Evolutionary conservation across 2,888 invertebrate species (phyloP), one percentile per base, ranked within the genome.

Genomic region (Pterostichus madidus): DNA sequence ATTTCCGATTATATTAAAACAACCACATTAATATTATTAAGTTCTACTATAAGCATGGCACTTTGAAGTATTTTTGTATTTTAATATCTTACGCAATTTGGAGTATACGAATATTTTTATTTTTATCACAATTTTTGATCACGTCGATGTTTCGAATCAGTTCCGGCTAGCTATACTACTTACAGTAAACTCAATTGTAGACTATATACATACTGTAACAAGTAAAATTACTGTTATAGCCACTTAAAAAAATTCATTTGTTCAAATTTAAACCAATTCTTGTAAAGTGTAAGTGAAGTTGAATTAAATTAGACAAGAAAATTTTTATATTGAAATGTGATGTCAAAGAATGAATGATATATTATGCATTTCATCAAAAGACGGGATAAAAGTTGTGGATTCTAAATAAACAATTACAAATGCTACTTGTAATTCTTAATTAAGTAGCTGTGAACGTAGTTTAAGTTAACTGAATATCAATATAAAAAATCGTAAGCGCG

Each of bases 101-200:
- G 64, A 64, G 64, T 64, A 35, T 64, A 64, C 64, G 64, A 64
- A 64, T 64, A 64, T 64, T 59, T 53, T 39, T 39, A 56, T 56
- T 56, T 68, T 71, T 71, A 71, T 71, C 68, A 71, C 68, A 71
- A 49, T 71, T 71, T 71, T 71, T 71, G 68, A 71, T 71, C 68
- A 71, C 68, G 44, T 15, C 7, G 64, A 64, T 64, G 35, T 71
- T 71, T 71, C 68, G 44, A 71, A 71, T 71, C 44, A 64, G 64
- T 64, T 64, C 64, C 64, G 64, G 32, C 31, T 64, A 13, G 13
- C 35, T 64, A 71, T 15, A 17, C 68, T 71, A 71, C 44, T 8
- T 13, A 10, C 56, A 56, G 17, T 56, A 39, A 46, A 71, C 68
- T 11, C 44, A 44, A 44, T 71, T 71, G 11, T 17, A 71, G 44